Evolutionary conservation across 2,113 vertebrate genomes (phyloP).

Genomic region (Oreotrochilus melanogaster): DNA sequence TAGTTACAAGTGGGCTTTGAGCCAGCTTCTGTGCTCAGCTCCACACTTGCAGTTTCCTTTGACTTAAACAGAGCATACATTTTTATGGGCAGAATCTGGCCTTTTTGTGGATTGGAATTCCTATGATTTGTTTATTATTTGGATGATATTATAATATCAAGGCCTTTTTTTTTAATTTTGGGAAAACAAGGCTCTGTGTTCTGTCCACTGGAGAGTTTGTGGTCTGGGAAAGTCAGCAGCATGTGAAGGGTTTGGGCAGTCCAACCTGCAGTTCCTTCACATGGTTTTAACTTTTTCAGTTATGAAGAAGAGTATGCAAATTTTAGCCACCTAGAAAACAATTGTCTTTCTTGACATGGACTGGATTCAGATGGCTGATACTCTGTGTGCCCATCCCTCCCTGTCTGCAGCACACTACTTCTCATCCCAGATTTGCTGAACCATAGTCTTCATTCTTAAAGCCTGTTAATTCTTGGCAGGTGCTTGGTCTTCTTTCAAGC

Average conservation of each 20-base stretch:
- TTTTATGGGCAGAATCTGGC: background rate
- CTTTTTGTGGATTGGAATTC: background rate
- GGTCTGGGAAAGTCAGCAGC: background rate
- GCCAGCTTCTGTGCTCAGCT: conserved; percentile 24
- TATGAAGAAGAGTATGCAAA: accelerated
- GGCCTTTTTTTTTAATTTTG: background rate
- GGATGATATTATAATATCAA: background rate
- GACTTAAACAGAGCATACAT: background rate
- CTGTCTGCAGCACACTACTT: background rate
- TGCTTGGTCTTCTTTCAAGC: background rate
- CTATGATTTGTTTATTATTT: conserved; percentile 3
- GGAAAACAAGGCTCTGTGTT: background rate
- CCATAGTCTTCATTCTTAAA: background rate
- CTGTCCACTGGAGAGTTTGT: background rate
- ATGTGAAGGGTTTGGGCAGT: background rate
- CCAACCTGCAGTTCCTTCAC: background rate
- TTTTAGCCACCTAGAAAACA: background rate
- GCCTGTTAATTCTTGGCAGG: background rate
- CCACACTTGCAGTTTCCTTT: conserved; percentile 22
- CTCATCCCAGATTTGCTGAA: background rate
- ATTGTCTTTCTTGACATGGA: background rate
- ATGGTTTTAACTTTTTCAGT: accelerated
- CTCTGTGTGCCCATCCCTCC: background rate
- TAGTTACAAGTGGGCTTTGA: conserved; percentile 18
- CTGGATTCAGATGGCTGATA: background rate